Conservation (phyloP, 2,888 invertebrate species). For the Noctua pronuba region DNA sequence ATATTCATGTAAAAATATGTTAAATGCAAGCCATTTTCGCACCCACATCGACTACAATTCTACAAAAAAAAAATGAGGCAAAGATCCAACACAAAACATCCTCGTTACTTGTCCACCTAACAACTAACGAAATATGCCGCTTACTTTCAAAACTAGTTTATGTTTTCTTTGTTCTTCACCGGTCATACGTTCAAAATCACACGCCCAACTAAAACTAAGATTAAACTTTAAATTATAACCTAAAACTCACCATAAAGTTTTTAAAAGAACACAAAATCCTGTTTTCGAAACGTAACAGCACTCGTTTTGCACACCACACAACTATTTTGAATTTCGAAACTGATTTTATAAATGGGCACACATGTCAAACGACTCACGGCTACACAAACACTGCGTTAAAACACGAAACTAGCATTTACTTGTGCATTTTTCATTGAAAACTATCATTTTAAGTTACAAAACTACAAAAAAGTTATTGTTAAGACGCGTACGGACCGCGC, state of each 20-base stretch:
- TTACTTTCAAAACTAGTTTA: slow-evolving; percentile 84
- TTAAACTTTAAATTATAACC: slow-evolving; percentile 48
- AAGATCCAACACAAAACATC: slow-evolving; percentile 73
- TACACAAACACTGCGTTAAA: slow-evolving; percentile 68
- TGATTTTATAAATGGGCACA: slow-evolving; percentile 66
- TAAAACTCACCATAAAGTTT: slow-evolving; percentile 80
- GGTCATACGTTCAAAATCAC: slow-evolving; percentile 61
- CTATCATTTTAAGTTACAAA: slow-evolving; percentile 59
- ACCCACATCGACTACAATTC: slow-evolving; percentile 20
- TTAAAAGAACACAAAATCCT: slow-evolving; percentile 76
- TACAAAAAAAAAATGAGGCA: slow-evolving; percentile 70
- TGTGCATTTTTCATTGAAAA: slow-evolving; percentile 66
- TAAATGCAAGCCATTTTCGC: slow-evolving; percentile 24
- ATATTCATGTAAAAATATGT: background rate
- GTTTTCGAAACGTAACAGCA: slow-evolving; percentile 73
- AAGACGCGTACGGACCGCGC: slow-evolving; percentile 72
- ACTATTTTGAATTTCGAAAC: slow-evolving; percentile 73
- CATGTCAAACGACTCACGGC: slow-evolving; percentile 67
- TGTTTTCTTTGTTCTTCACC: slow-evolving; percentile 79
- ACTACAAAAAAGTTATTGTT: slow-evolving; percentile 49
- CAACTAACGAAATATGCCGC: slow-evolving; percentile 74
- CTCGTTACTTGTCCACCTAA: slow-evolving; percentile 70
- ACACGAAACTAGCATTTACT: slow-evolving; percentile 53
- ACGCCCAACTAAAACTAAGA: slow-evolving; percentile 42
- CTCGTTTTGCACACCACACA: slow-evolving; percentile 79